Conservation (phyloP, 2,888 invertebrate genomes). For the Macrophya alboannulata region DNA sequence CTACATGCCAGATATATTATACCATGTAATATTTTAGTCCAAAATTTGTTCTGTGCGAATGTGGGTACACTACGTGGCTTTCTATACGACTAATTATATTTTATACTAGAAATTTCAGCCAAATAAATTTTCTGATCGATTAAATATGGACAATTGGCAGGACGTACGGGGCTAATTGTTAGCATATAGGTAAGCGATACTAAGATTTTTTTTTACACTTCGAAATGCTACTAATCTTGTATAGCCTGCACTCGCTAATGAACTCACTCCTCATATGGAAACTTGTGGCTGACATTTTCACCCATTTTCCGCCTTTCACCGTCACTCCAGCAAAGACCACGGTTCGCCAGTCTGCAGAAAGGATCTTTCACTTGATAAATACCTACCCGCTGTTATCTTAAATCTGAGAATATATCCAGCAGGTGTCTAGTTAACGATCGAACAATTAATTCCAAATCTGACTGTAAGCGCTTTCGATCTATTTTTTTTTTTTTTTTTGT, state of each 20-base stretch:
- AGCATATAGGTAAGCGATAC: neutral
- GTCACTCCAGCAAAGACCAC: slow-evolving; percentile 24
- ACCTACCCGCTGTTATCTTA: neutral
- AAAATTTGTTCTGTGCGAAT: too few relatives aligned
- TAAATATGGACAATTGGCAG: neutral
- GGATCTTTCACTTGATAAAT: slow-evolving; percentile 22
- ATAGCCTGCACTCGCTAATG: neutral
- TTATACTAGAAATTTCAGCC: neutral
- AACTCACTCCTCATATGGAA: slow-evolving; percentile 55
- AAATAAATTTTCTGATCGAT: neutral
- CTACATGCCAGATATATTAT: neutral
- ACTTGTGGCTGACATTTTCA: slow-evolving; percentile 68
- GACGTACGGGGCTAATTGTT: too few relatives aligned
- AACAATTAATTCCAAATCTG: neutral
- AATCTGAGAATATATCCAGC: neutral
- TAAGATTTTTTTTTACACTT: neutral
- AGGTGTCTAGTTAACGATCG: neutral
- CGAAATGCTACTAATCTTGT: neutral
- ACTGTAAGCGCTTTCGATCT: too few relatives aligned
- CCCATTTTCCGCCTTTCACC: slow-evolving; percentile 67
- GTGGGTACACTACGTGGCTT: too few relatives aligned
- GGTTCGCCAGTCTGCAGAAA: neutral
- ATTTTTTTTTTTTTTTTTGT: neutral
- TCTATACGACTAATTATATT: neutral
- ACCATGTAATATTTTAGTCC: neutral